Percentiles rank a stretch among this genome's conserved stretches.
Evolutionary conservation across 1,140 invertebrate species (phyloP).

Genomic region (Musca vetustissima): DNA sequence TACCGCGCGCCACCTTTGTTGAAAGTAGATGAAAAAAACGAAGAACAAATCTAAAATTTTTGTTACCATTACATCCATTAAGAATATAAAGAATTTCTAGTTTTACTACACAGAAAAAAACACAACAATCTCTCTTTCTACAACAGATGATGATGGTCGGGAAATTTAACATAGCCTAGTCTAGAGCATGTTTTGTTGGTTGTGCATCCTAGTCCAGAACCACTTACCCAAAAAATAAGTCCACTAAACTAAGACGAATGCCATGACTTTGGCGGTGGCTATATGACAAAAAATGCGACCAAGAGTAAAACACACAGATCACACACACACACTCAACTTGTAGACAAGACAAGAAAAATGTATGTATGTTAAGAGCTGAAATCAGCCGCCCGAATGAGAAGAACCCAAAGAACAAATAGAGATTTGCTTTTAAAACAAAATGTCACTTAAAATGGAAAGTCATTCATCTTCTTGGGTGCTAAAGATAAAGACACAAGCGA

Average conservation of each 20-base stretch:
- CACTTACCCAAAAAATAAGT: no score
- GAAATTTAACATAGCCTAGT: no score
- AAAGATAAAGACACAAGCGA: constrained; percentile 16
- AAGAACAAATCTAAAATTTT: background rate
- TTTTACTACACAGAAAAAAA: constrained; percentile 9
- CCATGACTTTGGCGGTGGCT: no score
- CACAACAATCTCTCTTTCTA: no score
- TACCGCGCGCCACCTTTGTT: background rate
- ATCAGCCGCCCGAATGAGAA: background rate
- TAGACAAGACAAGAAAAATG: no score
- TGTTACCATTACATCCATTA: constrained; percentile 21
- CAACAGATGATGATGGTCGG: no score
- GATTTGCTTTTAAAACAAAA: constrained; percentile 23
- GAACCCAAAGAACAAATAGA: background rate
- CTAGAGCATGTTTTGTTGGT: no score
- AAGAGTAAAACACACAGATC: no score
- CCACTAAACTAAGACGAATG: no score
- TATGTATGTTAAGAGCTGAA: background rate
- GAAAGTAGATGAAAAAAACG: background rate
- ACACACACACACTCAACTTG: no score
- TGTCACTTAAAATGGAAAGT: constrained; percentile 28
- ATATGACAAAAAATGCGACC: no score
- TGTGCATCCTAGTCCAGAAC: no score
- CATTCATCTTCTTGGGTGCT: constrained; percentile 26
- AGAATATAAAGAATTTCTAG: constrained; percentile 22